Base-by-base conservation (phyloP, 2,797 vertebrate species). In the Benthosema pterotum region DNA sequence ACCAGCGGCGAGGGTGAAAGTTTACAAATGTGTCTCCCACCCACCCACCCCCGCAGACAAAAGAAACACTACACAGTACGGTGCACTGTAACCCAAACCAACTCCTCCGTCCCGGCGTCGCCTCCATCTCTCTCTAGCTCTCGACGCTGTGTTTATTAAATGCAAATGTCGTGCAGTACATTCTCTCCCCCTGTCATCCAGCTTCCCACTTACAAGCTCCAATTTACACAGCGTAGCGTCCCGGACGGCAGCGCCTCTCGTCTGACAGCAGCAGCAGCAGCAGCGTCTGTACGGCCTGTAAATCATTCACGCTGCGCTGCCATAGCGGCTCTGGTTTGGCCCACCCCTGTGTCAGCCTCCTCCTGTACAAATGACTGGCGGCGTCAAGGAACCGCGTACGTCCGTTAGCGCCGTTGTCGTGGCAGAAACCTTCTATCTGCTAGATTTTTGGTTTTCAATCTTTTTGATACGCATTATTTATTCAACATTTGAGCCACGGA, bases 151-250 rank as follows among this genome's bases (percentile, higher is more conserved):
- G 22, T 25, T 25, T 25, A 25, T 25, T 60, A 82, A 79, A 89
- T 87, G 78, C 80, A 87, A 85, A 88, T 86, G 67, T 59, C 55
- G 55, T 46, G 60, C 69, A 85, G 82, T 81, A 69, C 74, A 73
- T 81, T 77, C 77, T 25, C 47, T 15, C 74, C 13, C 13, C 38
- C 32, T 15, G 50, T 59, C 57, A 61, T 71, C 54, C 68, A 9
- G 38, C 52, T 60, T 38, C 73, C 43, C 59, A 25, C 63, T 63
- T 45, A 14, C 47, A 72, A 60, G 64, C 60, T 60, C 62, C 71
- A 47, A 38, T 64, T 49, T 65, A 65, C 71, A 68, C 69, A 68
- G 78, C 55, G 32, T 38, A n/a, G 32, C 32, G 32, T n/a, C n/a
- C 32, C 11, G 32, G 2, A 38, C 11, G 32, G 32, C n/a, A 38